A percentile compares a stretch with the other conserved stretches of the same genome.
Conservation (phyloP, 2,113 vertebrate genomes). For the Hemichromis elongatus region DNA sequence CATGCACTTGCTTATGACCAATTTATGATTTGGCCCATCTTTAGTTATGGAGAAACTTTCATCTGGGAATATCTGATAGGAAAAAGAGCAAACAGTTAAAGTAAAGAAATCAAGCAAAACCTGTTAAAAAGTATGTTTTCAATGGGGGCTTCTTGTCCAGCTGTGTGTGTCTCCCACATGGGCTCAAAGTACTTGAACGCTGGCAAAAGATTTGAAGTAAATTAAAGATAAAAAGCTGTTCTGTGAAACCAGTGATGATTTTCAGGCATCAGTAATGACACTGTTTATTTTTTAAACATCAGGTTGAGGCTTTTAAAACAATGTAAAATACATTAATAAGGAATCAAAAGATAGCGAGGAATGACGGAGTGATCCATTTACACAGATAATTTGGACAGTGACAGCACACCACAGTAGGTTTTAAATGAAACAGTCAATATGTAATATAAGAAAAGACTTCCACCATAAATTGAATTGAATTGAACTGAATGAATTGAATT, state of each 20-base stretch:
- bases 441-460: neutral
- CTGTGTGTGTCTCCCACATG: neutral
- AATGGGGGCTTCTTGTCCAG: neutral
- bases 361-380: neutral
- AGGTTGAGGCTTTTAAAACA: neutral
- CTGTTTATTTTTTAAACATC: neutral
- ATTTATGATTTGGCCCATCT: constrained; percentile 75
- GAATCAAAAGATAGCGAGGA: neutral
- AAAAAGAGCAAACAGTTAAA: neutral
- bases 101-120: neutral
- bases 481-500: too few species aligned
- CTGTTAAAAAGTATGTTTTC: neutral
- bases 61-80: constrained; percentile 70
- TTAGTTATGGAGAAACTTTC: constrained; percentile 72
- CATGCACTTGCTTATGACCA: constrained; percentile 68
- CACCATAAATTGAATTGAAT: neutral
- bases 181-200: neutral
- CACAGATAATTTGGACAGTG: neutral
- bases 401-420: neutral
- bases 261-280: neutral
- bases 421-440: neutral
- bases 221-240: neutral
- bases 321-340: neutral
- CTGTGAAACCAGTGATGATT: neutral
- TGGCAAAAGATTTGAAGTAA: neutral